Base-by-base conservation (phyloP, 2,113 vertebrate genomes). In the Casuarius casuarius region DNA sequence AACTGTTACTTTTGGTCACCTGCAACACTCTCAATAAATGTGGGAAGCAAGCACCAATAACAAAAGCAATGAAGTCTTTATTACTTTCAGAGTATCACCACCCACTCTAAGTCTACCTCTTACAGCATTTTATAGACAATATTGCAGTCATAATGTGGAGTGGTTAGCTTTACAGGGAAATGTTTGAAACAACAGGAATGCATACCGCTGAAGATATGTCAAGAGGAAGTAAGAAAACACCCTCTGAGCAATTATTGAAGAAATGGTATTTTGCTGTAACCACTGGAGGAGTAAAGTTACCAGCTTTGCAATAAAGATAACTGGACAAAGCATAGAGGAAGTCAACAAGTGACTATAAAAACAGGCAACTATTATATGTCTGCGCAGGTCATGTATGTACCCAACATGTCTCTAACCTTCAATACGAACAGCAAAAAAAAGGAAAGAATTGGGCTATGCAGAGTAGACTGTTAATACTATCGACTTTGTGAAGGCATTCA, bases 271-370 rank as follows among this genome's bases (percentile, higher is more conserved):
- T 86, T 46, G 31, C 35, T 92, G 51, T 25, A 86, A 44, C 38
- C 78, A 72, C 40, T 19, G 14, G 10, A 52, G 42, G 42, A 49
- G 6, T 79, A 82, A 13, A 63, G 9, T 89, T 96, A 66, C 28
- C 16, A 52, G 87, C 61, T 72, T 81, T 88, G 26, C 74, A 94
- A 51, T 94, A 70, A 92, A 95, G 88, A 51, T 87, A 87, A 90
- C 65, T 91, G 26, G 7, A 58, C 5, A 92, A 91, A 89, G 28
- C 26, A 58, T 23, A 73, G 21, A 48, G 33, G 46, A 91, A 83
- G 33, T 68, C 13, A 78, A 62, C 65, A 72, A 67, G 38, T 1
- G 0, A 38, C 40, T 72, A 38, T 22, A 42, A 25, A 21, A 92
- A 80, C 22, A 82, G 62, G 48, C 62, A 68, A 9, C 21, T 31